Evolutionary conservation across 2,888 invertebrate genomes (phyloP).

Genomic region (Drosophila parthenogenetica): DNA sequence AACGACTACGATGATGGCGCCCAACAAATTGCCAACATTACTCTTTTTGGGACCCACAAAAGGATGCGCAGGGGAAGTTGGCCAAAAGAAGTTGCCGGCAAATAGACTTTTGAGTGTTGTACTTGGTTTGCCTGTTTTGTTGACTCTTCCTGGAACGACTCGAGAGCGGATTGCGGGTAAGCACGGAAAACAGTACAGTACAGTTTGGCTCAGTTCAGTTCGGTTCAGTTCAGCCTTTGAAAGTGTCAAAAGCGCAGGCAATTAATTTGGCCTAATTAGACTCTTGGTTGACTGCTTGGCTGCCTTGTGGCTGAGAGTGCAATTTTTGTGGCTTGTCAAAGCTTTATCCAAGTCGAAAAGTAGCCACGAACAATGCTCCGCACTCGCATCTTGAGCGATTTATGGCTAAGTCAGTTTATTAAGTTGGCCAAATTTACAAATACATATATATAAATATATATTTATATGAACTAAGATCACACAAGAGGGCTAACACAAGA

Average conservation of each 20-base stretch:
- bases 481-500: not conserved
- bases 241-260: conserved; percentile 80
- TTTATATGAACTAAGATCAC: conserved; percentile 3
- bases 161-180: not conserved
- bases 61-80: conserved; percentile 6
- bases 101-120: conserved; percentile 78
- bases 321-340: conserved; percentile 71
- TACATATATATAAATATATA: conserved; percentile 24
- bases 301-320: conserved; percentile 57
- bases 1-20: conserved; percentile 41
- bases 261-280: conserved; percentile 78
- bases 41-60: conserved; percentile 46
- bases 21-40: conserved; percentile 78
- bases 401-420: conserved; percentile 68
- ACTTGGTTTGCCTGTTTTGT: conserved; percentile 69
- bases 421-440: conserved; percentile 42
- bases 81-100: conserved; percentile 50
- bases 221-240: conserved; percentile 56
- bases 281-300: conserved; percentile 69
- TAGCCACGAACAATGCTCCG: conserved; percentile 57
- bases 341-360: conserved; percentile 49
- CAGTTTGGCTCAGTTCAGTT: not conserved
- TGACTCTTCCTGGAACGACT: conserved; percentile 45
- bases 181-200: not conserved
- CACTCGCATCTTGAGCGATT: conserved; percentile 69